Percentiles rank a stretch among this genome's conserved stretches.
Conservation (phyloP, 1,140 invertebrate genomes). For the Colletes latitarsis region DNA sequence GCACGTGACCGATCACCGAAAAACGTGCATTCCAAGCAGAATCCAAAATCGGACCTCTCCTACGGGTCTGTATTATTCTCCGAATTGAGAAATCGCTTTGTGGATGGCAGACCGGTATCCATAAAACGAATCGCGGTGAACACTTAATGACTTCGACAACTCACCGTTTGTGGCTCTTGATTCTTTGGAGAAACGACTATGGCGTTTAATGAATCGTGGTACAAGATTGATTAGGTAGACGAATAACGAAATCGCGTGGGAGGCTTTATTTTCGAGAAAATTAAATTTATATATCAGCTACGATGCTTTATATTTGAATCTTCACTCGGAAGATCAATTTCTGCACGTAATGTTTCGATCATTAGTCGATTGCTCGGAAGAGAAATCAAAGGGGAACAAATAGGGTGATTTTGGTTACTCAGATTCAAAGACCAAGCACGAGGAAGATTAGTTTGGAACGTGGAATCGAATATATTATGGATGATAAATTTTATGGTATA, state of each 20-base stretch:
- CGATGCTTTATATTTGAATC: too few relatives aligned
- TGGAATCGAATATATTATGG: slow-evolving; percentile 39
- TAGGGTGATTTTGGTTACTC: not conserved
- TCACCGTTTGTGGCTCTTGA: not conserved
- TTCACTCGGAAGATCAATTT: too few relatives aligned
- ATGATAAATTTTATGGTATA: slow-evolving; percentile 37
- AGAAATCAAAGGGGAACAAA: not conserved
- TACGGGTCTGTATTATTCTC: not conserved
- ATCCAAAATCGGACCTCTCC: not conserved
- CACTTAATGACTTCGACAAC: not conserved
- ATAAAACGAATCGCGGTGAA: not conserved
- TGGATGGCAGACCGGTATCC: not conserved
- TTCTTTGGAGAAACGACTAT: too few relatives aligned
- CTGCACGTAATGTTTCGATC: too few relatives aligned
- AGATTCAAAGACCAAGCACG: not conserved
- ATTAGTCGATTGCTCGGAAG: not conserved
- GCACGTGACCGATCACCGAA: slow-evolving; percentile 44
- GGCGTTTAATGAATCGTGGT: too few relatives aligned
- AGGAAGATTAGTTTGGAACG: slow-evolving; percentile 19
- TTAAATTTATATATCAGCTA: too few relatives aligned
- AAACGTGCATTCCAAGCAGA: slow-evolving; percentile 10
- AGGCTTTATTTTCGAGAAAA: too few relatives aligned
- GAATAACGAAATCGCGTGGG: too few relatives aligned
- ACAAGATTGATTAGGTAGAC: too few relatives aligned
- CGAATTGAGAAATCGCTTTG: slow-evolving; percentile 24